Percentiles rank a stretch among this genome's conserved stretches.
Evolutionary conservation across 2,888 invertebrate species (phyloP).

Genomic region (Scaptomyza polygonia): DNA sequence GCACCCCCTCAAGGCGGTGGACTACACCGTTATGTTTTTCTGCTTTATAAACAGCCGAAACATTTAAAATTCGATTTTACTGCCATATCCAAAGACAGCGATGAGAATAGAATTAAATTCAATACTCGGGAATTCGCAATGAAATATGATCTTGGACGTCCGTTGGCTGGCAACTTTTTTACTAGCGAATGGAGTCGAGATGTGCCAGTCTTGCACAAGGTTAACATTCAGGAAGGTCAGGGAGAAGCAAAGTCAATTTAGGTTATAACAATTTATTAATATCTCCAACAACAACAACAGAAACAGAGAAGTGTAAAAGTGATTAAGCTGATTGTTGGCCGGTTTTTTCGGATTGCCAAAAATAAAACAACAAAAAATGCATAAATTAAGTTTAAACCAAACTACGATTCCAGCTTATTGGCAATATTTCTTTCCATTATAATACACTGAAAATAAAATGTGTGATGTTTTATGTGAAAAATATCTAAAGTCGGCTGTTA

Average conservation of each 20-base stretch:
- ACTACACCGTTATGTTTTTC: conserved; percentile 90
- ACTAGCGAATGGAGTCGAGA: conserved; percentile 77
- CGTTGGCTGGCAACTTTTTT: conserved; percentile 76
- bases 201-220: conserved; percentile 82
- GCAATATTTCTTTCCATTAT: conserved; percentile 4
- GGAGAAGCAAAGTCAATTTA: conserved; percentile 8
- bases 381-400: conserved; percentile 45
- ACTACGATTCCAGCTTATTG: conserved; percentile 28
- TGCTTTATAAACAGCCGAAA: conserved; percentile 88
- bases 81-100: conserved; percentile 69
- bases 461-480: conserved; percentile 1
- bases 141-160: conserved; percentile 90
- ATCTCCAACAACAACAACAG: neutral
- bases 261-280: conserved; percentile 3
- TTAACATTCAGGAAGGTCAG: conserved; percentile 46
- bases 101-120: conserved; percentile 85
- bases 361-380: conserved; percentile 41
- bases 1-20: conserved; percentile 91
- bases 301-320: conserved; percentile 8
- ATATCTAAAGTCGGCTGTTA: too few species aligned
- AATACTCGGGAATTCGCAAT: conserved; percentile 89
- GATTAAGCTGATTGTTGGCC: conserved; percentile 27
- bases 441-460: conserved; percentile 42
- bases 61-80: conserved; percentile 86
- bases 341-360: conserved; percentile 54